Conservation (phyloP, 2,888 invertebrate species). For the Hylaea fasciaria region DNA sequence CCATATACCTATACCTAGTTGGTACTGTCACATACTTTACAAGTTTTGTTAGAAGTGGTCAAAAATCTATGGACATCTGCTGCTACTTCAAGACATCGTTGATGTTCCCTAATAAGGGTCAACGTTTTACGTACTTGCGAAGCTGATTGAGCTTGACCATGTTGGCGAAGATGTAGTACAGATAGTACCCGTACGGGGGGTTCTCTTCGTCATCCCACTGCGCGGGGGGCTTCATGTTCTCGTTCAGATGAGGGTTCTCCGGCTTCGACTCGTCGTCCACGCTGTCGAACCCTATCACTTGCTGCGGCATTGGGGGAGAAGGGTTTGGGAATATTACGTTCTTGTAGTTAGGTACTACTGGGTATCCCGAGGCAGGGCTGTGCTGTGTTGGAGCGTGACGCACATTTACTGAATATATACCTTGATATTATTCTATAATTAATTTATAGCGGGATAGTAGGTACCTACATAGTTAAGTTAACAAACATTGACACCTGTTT, state of each 20-base stretch:
- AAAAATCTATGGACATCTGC: not conserved
- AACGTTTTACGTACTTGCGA: conserved; percentile 86
- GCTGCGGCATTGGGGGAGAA: conserved; percentile 56
- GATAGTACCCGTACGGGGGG: conserved; percentile 99
- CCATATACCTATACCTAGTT: too few species aligned
- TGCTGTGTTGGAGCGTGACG: too few species aligned
- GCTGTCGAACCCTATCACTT: conserved; percentile 98
- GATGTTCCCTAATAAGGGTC: too few species aligned
- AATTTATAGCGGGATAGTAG: too few species aligned
- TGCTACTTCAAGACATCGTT: too few species aligned
- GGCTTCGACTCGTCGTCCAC: conserved; percentile 99
- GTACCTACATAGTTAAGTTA: too few species aligned
- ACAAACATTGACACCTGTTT: too few species aligned
- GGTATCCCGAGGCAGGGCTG: too few species aligned
- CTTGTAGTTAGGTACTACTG: not conserved
- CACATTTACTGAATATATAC: too few species aligned
- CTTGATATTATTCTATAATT: too few species aligned
- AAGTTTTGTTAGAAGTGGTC: too few species aligned
- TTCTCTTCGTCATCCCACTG: conserved; percentile 96
- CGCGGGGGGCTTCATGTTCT: conserved; percentile 91
- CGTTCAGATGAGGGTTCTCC: conserved; percentile 95
- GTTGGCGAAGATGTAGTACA: conserved; percentile 99
- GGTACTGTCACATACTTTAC: too few species aligned
- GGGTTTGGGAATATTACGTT: not conserved
- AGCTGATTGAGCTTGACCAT: conserved; percentile 97